Evolutionary conservation across 2,888 invertebrate species (phyloP), one percentile per base, ranked within the genome.

Genomic region (Drosophila affinis): DNA sequence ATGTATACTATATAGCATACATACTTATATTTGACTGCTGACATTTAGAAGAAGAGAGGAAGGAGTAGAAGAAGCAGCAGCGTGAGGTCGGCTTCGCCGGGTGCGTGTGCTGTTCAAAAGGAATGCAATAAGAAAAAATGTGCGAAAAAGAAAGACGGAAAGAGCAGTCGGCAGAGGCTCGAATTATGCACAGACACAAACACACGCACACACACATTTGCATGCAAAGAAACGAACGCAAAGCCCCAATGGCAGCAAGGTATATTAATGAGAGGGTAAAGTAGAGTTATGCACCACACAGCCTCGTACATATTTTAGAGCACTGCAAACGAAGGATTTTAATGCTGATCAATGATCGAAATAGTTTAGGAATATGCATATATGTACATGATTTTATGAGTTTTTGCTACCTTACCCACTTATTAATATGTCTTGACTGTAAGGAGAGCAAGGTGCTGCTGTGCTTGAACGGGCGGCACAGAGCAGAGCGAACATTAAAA

Each of bases 101-200:
- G 59, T 55, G 55, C 63, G 73, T 56, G 54, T 24, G 71, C 49
- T 34, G 12, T 4, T 39, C 47, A 54, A 70, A 54, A 73, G 73
- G 63, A 71, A 71, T 71, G 71, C 71, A 71, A 71, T 71, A 71
- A 71, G 63, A 58, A 53, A 32, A 72, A 57, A 72, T 71, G 62
- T 62, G 62, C 47, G 45, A 72, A 52, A 54, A 57, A 53, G 18
- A 51, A 46, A 46, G 34, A 52, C 45, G 59, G n/a, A 47, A 61
- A 57, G 34, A 54, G 54, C 27, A n/a, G 17, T 17, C 17, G 29
- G 60, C 17, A 9, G 24, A 18, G 32, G 46, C 51, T 29, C 18
- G 34, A 51, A 72, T 71, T 63, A 71, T 71, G 53, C 71, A 58
- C 62, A 46, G 57, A 72, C 62, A 62, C 48, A 62, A 24, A 53